Conservation (phyloP, 2,888 invertebrate genomes). For the Meghimatium bilineatum region DNA sequence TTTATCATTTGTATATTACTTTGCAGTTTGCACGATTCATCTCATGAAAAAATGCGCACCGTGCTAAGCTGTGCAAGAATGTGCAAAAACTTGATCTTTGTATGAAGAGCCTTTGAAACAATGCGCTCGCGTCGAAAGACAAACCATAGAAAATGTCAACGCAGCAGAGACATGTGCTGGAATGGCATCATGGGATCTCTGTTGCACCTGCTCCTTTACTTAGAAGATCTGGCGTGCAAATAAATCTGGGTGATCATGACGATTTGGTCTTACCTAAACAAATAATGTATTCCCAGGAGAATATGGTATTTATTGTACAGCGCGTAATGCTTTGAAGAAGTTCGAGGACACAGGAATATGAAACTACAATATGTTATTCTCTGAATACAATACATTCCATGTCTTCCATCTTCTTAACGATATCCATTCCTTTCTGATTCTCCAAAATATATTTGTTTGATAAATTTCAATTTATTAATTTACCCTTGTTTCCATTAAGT, state of each 20-base stretch:
- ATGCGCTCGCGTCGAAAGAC: not conserved
- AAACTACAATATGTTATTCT: too few species aligned
- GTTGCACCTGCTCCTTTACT: not conserved
- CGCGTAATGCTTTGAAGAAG: too few species aligned
- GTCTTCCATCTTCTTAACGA: too few species aligned
- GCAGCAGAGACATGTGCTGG: not conserved
- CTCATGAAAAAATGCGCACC: not conserved
- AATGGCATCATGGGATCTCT: not conserved
- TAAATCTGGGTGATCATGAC: not conserved
- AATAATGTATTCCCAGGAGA: not conserved
- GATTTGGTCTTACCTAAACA: not conserved
- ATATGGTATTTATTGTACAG: not conserved
- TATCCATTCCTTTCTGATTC: too few species aligned
- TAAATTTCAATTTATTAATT: too few species aligned
- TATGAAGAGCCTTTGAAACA: not conserved
- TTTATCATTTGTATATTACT: not conserved
- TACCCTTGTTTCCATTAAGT: too few species aligned
- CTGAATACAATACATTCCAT: too few species aligned
- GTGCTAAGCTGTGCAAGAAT: not conserved
- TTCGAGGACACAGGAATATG: too few species aligned
- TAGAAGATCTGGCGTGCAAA: conserved; percentile 4
- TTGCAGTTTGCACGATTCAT: not conserved
- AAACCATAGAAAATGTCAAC: conserved; percentile 3
- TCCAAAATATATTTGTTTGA: too few species aligned
- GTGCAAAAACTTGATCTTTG: not conserved